Base-by-base conservation (phyloP, 2,113 vertebrate species). In the Thomomys bottae region DNA sequence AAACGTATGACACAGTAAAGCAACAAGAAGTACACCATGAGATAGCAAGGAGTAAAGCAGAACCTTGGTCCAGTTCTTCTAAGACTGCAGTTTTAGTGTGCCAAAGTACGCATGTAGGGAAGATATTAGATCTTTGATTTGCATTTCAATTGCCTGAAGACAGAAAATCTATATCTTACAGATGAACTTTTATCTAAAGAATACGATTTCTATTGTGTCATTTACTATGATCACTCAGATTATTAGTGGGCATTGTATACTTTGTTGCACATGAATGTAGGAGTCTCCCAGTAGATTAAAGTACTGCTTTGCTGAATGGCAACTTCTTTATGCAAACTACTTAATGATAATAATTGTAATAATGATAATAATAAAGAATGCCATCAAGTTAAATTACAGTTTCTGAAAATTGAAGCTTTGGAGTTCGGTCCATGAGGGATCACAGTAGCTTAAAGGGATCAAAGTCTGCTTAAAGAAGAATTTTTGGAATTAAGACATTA, bases 361-460 rank as follows among this genome's bases (percentile, higher is more conserved):
- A 82, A 85, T 36, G 80, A 79, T 45, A 45, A 45, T 45, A 45
- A 45, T 75, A 82, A 85, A 40, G 80, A 79, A 86, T 88, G 24
- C 15, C 32, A 18, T 88, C 85, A 75, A 75, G 64, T 8, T 63
- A 40, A 79, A 12, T 72, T 88, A 36, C 1, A 28, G 38, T 83
- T 85, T 84, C n/a, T 88, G 32, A 90, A 94, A 82, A 18, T 72
- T 86, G 80, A 92, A 90, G 6, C 30, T 80, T 5, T 86, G 9
- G 23, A 80, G 26, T 79, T 77, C 87, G 76, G 26, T 82, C 4
- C 57, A 76, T 88, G 49, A 88, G 76, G 21, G 38, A 28, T 84
- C 57, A 49, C 1, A 76, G n/a, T 23, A 80, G 21, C 4, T 88
- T 90, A 12, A 30, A n/a, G n/a, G n/a, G 76, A 71, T 61, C 61